Percentiles rank a stretch among this genome's conserved stretches.
Conservation (phyloP, 2,113 vertebrate species). For the Neolamprologus devosi region DNA sequence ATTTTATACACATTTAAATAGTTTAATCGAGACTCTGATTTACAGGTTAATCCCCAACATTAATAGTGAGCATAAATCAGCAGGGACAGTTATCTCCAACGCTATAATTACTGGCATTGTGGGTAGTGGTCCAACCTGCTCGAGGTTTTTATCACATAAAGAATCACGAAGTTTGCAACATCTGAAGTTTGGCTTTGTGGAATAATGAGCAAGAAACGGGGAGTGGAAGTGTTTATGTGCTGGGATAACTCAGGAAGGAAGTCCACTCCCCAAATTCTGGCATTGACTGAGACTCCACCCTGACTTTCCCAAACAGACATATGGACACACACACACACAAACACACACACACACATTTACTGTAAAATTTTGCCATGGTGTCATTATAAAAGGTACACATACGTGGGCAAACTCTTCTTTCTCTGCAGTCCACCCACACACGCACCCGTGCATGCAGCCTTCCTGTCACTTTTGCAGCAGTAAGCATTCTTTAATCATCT, state of each 20-base stretch:
- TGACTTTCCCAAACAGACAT: neutral
- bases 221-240: neutral
- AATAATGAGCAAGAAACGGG: neutral
- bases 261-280: slow-evolving; percentile 27
- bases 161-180: neutral
- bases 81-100: neutral
- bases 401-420: neutral
- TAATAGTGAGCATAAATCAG: neutral
- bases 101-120: neutral
- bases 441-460: neutral
- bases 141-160: neutral
- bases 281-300: neutral
- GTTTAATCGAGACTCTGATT: neutral
- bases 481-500: neutral
- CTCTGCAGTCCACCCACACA: neutral
- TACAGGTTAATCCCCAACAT: neutral
- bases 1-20: neutral
- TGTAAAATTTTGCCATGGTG: neutral
- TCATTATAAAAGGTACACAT: neutral
- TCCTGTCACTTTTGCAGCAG: neutral
- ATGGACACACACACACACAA: neutral
- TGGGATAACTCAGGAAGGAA: slow-evolving; percentile 44
- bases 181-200: neutral
- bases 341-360: neutral
- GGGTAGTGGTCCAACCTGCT: neutral